Conservation (phyloP, 1,140 invertebrate species). For the Aleiodes sp. region DNA sequence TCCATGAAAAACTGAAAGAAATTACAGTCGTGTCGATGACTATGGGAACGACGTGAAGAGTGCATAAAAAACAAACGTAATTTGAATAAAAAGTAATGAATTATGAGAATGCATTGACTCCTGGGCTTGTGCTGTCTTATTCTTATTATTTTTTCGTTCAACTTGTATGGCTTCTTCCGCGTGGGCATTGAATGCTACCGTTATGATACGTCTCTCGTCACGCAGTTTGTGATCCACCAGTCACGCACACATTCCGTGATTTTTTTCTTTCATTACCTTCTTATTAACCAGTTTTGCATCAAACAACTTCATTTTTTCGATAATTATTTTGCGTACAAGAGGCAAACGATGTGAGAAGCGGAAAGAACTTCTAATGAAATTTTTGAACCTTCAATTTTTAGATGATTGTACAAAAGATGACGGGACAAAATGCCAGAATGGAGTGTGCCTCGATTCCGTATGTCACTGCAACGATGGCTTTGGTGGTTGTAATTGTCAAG, state of each 20-base stretch:
- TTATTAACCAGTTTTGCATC: slow-evolving; percentile 5
- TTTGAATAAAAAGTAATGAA: background rate
- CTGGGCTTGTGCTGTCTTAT: background rate
- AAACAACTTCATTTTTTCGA: background rate
- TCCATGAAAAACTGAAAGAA: background rate
- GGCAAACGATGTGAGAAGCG: background rate
- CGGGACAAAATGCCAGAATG: slow-evolving; percentile 86
- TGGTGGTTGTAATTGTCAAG: slow-evolving; percentile 93
- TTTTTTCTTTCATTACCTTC: slow-evolving; percentile 5
- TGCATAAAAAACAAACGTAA: slow-evolving; percentile 4
- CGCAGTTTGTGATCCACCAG: slow-evolving; percentile 28
- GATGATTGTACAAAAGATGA: slow-evolving; percentile 91
- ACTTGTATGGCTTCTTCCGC: slow-evolving; percentile 21
- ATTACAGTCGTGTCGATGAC: slow-evolving; percentile 6
- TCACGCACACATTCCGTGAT: slow-evolving; percentile 25
- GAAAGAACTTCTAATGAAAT: background rate
- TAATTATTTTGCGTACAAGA: background rate
- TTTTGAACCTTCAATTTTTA: slow-evolving; percentile 61
- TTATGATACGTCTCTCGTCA: slow-evolving; percentile 31
- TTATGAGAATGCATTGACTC: slow-evolving; percentile 1
- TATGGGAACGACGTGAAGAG: slow-evolving; percentile 19
- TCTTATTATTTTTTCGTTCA: background rate
- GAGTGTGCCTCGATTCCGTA: slow-evolving; percentile 90
- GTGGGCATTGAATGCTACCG: slow-evolving; percentile 28
- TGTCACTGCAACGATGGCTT: slow-evolving; percentile 96